Conservation (phyloP, 1,140 invertebrate species). For the Augochlora pura region DNA sequence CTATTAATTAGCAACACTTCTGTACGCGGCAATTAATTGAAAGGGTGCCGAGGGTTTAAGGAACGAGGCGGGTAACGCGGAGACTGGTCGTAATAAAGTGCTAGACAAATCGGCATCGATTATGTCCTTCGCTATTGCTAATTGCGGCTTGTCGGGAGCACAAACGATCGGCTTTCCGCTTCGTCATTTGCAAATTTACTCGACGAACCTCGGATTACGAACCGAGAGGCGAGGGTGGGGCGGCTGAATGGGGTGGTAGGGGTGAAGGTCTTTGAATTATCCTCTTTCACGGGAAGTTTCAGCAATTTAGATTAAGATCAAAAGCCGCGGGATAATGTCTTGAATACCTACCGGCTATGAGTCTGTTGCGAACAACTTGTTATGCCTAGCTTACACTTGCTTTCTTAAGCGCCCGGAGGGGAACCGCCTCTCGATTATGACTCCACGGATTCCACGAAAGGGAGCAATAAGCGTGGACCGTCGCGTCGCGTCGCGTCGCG, state of each 20-base stretch:
- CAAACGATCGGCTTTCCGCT: slow-evolving; percentile 9
- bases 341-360: slow-evolving; percentile 18
- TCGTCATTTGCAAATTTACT: slow-evolving; percentile 43
- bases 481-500: not conserved
- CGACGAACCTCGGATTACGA: slow-evolving; percentile 14
- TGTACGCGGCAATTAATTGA: too few relatives aligned
- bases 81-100: not conserved
- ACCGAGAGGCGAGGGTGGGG: not conserved
- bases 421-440: slow-evolving; percentile 7
- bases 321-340: slow-evolving; percentile 59
- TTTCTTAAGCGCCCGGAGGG: slow-evolving; percentile 9
- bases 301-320: slow-evolving; percentile 65
- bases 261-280: slow-evolving; percentile 42
- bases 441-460: not conserved
- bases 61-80: not conserved
- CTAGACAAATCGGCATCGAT: slow-evolving; percentile 21
- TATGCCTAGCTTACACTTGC: slow-evolving; percentile 25
- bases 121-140: slow-evolving; percentile 32
- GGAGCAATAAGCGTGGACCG: not conserved
- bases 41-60: too few relatives aligned
- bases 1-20: too few relatives aligned
- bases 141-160: slow-evolving; percentile 31
- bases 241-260: not conserved
- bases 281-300: slow-evolving; percentile 45
- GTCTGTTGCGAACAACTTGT: slow-evolving; percentile 40